Conservation (phyloP, 2,113 vertebrate species). For the Nibea coibor region DNA sequence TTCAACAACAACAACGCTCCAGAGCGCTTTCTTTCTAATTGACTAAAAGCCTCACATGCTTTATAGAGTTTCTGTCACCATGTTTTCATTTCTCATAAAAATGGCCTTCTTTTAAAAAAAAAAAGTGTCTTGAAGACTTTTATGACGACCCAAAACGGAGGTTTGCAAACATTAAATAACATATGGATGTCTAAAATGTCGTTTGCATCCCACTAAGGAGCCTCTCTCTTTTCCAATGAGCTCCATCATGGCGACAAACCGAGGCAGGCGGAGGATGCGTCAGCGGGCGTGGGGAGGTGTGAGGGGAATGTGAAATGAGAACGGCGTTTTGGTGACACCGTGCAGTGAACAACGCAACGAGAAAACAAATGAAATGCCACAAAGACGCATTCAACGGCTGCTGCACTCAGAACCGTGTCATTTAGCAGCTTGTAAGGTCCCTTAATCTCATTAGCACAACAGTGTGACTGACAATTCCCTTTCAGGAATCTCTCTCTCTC, state of each 20-base stretch:
- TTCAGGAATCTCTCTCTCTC: constrained; percentile 32
- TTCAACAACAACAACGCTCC: constrained; percentile 73
- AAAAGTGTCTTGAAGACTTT: constrained; percentile 78
- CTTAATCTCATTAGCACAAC: constrained; percentile 40
- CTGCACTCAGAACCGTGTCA: constrained; percentile 34
- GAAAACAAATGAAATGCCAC: constrained; percentile 54
- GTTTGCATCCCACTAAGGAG: constrained; percentile 63
- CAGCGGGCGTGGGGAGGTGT: constrained; percentile 16
- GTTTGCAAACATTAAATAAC: constrained; percentile 74
- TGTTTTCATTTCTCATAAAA: constrained; percentile 84
- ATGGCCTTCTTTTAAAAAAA: constrained; percentile 67
- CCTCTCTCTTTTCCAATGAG: constrained; percentile 59
- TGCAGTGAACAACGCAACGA: background rate
- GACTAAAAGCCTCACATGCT: constrained; percentile 83
- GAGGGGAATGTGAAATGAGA: constrained; percentile 53
- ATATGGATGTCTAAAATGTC: constrained; percentile 59
- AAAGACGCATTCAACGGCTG: constrained; percentile 45
- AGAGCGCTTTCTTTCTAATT: constrained; percentile 78
- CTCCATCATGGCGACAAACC: constrained; percentile 54
- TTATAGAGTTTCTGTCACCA: constrained; percentile 84
- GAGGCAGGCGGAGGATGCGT: constrained; percentile 44
- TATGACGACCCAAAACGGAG: constrained; percentile 75
- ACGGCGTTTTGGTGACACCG: constrained; percentile 26
- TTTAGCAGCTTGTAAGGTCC: constrained; percentile 55
- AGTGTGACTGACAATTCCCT: constrained; percentile 47